phyloP scores from a whole-genome alignment of 2,113 vertebrate species.

The Saguinus imperator region DNA sequence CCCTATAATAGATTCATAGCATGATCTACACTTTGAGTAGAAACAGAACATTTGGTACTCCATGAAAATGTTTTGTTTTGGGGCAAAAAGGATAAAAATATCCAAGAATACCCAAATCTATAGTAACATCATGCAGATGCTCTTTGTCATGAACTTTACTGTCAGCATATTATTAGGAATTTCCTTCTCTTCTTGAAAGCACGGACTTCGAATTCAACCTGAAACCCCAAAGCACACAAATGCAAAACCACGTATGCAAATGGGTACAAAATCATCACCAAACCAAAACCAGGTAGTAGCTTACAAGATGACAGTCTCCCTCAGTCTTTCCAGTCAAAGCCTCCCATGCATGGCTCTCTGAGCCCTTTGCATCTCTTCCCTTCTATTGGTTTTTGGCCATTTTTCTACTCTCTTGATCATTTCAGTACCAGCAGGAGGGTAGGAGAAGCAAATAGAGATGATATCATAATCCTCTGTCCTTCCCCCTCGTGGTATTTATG shows the following conservation, averaged over 20 bases:
- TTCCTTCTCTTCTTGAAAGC: slow-evolving; percentile 48
- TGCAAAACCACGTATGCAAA: slow-evolving; percentile 39
- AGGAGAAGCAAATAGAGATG: background rate
- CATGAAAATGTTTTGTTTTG: background rate
- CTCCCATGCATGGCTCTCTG: background rate
- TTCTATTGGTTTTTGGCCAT: background rate
- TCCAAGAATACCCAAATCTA: background rate
- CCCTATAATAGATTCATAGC: no score
- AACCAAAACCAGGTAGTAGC: background rate
- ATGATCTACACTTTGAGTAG: background rate
- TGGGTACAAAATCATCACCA: background rate
- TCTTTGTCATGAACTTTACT: background rate
- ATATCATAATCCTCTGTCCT: background rate
- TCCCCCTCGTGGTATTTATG: background rate
- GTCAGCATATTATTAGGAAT: background rate
- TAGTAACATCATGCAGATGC: background rate
- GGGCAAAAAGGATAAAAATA: background rate
- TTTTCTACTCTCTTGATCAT: background rate
- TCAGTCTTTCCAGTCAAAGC: accelerated
- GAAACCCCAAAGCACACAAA: background rate
- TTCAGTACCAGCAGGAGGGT: background rate
- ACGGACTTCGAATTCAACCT: slow-evolving; percentile 22
- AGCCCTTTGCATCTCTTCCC: background rate
- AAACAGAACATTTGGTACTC: background rate
- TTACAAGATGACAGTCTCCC: background rate